Base-by-base conservation (phyloP, 2,113 vertebrate genomes). In the Mus spicilegus region DNA sequence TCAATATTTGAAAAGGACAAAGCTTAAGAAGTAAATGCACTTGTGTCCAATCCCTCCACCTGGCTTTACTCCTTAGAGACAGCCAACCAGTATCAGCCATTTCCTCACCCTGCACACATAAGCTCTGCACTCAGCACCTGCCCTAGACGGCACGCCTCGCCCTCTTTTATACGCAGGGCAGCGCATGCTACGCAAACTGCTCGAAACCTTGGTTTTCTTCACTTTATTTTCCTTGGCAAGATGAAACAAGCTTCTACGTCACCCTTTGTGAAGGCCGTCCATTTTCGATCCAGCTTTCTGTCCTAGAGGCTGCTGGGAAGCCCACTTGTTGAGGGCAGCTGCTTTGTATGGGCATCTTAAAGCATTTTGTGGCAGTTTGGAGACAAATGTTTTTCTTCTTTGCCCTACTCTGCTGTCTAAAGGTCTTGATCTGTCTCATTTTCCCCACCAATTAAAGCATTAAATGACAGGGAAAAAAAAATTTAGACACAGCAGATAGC, bases 191-290 rank as follows among this genome's bases (percentile, higher is more conserved):
- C 24, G 5, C 17, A 1, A 69, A n/a, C 72, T 82, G 2, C 70
- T 89, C 77, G 46, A 80, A 96, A 63, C 7, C 36, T 54, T 92
- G 56, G 39, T 78, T 87, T 88, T 90, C 77, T 70, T 72, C 24
- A 49, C 36, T 82, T 73, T 88, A 16, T 89, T 65, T 95, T 91
- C 87, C 93, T 95, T 91, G 63, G 75, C 93, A 77, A 54, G 33
- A 67, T n/a, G 61, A 69, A 76, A 96, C 72, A 82, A 69, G 61
- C 58, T 51, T 92, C 8, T 7, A 33, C 2, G 0, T 89, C 46
- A 26, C 46, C 88, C 93, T 86, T 80, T 56, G 54, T 19, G 90
- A 91, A 96, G 69, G 67, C 63, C 2, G 2, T 54, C 73, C 95
- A 54, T 89, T 93, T 94, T 77, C 69, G 42, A 49, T 84, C 22